Evolutionary conservation across 1,140 invertebrate species (phyloP), one percentile per base, ranked within the genome.

Genomic region (Achatina immaculata): DNA sequence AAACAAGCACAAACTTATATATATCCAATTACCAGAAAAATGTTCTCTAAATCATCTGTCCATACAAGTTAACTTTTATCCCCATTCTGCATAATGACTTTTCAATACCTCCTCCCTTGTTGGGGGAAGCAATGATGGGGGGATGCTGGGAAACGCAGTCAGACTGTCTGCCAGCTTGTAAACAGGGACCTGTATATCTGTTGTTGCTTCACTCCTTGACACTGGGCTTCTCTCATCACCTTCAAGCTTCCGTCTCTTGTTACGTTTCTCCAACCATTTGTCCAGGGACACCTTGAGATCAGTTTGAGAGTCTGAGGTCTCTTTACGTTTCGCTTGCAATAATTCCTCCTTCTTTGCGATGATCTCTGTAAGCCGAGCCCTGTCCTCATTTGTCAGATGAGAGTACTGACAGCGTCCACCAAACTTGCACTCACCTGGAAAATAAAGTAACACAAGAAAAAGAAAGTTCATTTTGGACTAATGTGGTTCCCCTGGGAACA

Each of bases 51-150:
- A n/a, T n/a, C n/a, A n/a, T n/a, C 9, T 28, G 34, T 36, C 6
- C 11, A 66, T 9, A 66, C 62, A 66, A 7, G 62, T 40, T 7
- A 68, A 40, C 16, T 42, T 40, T 21, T 31, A 76, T 58, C 76
- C 76, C 76, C 76, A 78, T 19, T 51, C 40, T 2, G 34, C 38
- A 68, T 68, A 78, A 9, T 78, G 58, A 68, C 58, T 19, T 0
- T 43, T 78, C 40, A 78, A 36, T 43, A 78, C 68, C 4, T 40
- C 76, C 45, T 66, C 38, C 38, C 34, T 45, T 36, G 9, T 21
- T 6, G 76, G 76, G n/a, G 76, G 76, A n/a, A 78, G 40, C 11
- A 78, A 24, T 43, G 76, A 78, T n/a, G 76, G 76, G 1, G 76
- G 76, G 1, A 78, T 38, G 28, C n/a, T 45, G 3, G 76, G 36